These are phyloP conservation scores for Neopelma chrysocephalum DNA, from an alignment of 2,797 vertebrate species.

Conservation along the genomic window DNA sequence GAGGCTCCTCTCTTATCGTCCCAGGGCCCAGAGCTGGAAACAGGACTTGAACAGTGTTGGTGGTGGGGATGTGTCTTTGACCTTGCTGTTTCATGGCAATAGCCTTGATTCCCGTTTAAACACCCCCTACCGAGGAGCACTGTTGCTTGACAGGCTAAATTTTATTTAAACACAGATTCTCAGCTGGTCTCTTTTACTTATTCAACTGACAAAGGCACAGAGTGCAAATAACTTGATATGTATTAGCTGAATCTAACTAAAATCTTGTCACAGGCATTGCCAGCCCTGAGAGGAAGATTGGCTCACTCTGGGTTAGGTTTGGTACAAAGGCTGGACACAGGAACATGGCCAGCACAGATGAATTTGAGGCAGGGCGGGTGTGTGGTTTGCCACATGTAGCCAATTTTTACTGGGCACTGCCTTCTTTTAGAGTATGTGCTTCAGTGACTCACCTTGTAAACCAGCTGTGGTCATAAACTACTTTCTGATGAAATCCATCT, in stretches of 20 bases:
- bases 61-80: neutral
- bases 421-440: conserved; percentile 39
- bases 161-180: conserved; percentile 45
- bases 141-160: conserved; percentile 57
- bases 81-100: neutral
- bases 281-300: neutral
- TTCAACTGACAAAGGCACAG: conserved; percentile 19
- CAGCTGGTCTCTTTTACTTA: conserved; percentile 28
- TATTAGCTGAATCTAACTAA: conserved; percentile 38
- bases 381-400: conserved; percentile 47
- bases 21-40: neutral
- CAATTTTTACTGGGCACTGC: conserved; percentile 32
- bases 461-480: conserved; percentile 31
- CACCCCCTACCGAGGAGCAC: neutral
- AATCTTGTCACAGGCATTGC: conserved; percentile 7
- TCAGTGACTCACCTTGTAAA: conserved; percentile 59
- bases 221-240: conserved; percentile 32
- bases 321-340: neutral
- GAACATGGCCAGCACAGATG: neutral
- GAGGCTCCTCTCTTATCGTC: neutral
- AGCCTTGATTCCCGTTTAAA: neutral
- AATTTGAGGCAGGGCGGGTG: neutral
- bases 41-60: neutral
- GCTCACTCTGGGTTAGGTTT: neutral
- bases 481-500: neutral